These are phyloP conservation scores for Endomychus coccineus DNA, from an alignment of 2,888 invertebrate species.

Conservation along the genomic window DNA sequence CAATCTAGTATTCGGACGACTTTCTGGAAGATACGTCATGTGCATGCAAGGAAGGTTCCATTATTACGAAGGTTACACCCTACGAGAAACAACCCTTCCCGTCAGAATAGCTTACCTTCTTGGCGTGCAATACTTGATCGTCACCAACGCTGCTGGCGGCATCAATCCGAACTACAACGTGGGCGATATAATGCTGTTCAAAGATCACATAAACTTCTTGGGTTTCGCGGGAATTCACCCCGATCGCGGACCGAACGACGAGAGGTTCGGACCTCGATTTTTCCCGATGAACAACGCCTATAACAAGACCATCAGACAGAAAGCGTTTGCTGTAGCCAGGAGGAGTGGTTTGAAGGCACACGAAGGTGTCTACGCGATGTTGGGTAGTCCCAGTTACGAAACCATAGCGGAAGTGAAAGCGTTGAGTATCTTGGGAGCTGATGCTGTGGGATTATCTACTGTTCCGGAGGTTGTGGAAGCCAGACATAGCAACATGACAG, in stretches of 20 bases:
- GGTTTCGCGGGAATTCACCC: constrained; percentile 87
- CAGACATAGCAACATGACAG: constrained; percentile 76
- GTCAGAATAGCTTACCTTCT: constrained; percentile 88
- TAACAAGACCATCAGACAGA: constrained; percentile 59
- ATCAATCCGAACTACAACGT: constrained; percentile 73
- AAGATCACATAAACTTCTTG: constrained; percentile 91
- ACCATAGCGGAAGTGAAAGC: constrained; percentile 82
- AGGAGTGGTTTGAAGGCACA: constrained; percentile 55
- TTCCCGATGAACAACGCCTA: constrained; percentile 83
- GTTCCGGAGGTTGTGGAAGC: constrained; percentile 72
- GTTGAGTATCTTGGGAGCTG: constrained; percentile 67
- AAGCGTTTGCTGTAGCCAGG: constrained; percentile 77
- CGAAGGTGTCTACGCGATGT: constrained; percentile 86
- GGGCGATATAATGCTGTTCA: constrained; percentile 92
- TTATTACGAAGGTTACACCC: constrained; percentile 87
- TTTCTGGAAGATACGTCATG: constrained; percentile 69
- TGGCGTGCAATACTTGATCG: constrained; percentile 65
- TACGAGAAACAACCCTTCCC: constrained; percentile 84
- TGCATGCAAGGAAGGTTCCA: constrained; percentile 95
- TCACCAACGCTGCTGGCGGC: constrained; percentile 92
- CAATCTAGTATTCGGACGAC: constrained; percentile 74
- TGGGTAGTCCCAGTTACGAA: constrained; percentile 89
- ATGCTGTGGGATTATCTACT: constrained; percentile 71
- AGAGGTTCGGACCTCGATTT: constrained; percentile 81
- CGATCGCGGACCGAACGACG: constrained; percentile 2